phyloP scores from a whole-genome alignment of 2,888 invertebrate genomes.

The Ischnus inquisitorius region DNA sequence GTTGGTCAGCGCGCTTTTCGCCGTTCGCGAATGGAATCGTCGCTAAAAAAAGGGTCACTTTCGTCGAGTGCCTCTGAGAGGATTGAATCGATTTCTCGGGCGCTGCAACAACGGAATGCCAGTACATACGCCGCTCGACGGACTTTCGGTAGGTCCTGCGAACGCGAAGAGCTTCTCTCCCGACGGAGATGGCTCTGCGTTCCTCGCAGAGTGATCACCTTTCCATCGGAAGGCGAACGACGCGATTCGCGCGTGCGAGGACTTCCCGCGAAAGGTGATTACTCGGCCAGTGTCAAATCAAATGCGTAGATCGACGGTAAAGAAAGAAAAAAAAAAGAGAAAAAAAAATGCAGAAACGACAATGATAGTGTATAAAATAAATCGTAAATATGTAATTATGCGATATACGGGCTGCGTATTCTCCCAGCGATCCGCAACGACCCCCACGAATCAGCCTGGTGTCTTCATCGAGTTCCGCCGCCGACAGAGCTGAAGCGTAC shows the following conservation, averaged over 20 bases:
- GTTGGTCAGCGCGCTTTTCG: conserved; percentile 65
- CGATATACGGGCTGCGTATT: conserved; percentile 40
- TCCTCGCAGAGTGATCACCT: conserved; percentile 67
- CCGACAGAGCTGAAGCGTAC: conserved; percentile 19
- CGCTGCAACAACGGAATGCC: conserved; percentile 72
- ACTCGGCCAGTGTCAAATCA: conserved; percentile 50
- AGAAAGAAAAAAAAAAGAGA: conserved; percentile 61
- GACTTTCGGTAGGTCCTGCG: conserved; percentile 38
- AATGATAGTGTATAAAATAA: conserved; percentile 65
- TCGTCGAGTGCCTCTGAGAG: too few relatives aligned
- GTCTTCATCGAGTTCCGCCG: conserved; percentile 70
- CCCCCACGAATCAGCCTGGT: conserved; percentile 66
- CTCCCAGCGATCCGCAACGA: conserved; percentile 71
- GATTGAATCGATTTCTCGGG: too few relatives aligned
- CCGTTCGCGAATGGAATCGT: conserved; percentile 25
- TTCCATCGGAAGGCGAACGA: conserved; percentile 23
- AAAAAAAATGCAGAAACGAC: conserved; percentile 52
- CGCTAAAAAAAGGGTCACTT: conserved; percentile 38
- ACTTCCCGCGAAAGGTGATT: conserved; percentile 62
- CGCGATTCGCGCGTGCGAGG: conserved; percentile 3
- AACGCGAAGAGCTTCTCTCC: neutral
- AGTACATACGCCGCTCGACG: conserved; percentile 69
- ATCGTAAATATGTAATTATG: conserved; percentile 70
- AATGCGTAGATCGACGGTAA: conserved; percentile 31
- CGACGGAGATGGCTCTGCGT: conserved; percentile 1